Evolutionary conservation across 1,140 invertebrate genomes (phyloP).

Genomic region (Drosophila leontia): DNA sequence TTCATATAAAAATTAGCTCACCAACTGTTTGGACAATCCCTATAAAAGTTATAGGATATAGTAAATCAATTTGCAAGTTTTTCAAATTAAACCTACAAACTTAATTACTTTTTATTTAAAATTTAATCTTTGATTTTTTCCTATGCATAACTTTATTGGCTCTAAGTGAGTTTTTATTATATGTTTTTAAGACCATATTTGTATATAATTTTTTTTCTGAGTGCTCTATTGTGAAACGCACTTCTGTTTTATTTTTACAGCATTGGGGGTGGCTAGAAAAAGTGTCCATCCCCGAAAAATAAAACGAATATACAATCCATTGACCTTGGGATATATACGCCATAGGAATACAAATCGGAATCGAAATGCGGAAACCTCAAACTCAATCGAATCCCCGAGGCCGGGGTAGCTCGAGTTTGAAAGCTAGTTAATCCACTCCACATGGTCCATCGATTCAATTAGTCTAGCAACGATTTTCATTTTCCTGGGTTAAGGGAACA

Average conservation of each 20-base stretch:
- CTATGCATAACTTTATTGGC: no score
- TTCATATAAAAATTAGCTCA: no score
- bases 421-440: conserved; percentile 50
- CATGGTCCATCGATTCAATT: conserved; percentile 47
- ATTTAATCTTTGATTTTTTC: no score
- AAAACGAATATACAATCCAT: conserved; percentile 17
- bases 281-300: conserved; percentile 28
- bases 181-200: neutral
- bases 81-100: no score
- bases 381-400: conserved; percentile 23
- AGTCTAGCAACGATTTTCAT: conserved; percentile 23
- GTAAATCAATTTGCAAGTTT: no score
- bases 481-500: conserved; percentile 28
- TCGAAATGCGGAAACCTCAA: conserved; percentile 48
- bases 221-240: conserved; percentile 16
- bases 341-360: conserved; percentile 15
- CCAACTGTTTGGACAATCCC: no score
- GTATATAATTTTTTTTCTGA: neutral
- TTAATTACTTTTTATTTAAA: no score
- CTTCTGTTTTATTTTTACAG: conserved; percentile 7
- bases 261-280: conserved; percentile 26
- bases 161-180: no score
- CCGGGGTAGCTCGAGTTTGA: conserved; percentile 14
- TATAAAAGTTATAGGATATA: no score
- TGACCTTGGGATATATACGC: conserved; percentile 35